Evolutionary conservation across 1,140 invertebrate species (phyloP).

Genomic region (Drosophila funebris): DNA sequence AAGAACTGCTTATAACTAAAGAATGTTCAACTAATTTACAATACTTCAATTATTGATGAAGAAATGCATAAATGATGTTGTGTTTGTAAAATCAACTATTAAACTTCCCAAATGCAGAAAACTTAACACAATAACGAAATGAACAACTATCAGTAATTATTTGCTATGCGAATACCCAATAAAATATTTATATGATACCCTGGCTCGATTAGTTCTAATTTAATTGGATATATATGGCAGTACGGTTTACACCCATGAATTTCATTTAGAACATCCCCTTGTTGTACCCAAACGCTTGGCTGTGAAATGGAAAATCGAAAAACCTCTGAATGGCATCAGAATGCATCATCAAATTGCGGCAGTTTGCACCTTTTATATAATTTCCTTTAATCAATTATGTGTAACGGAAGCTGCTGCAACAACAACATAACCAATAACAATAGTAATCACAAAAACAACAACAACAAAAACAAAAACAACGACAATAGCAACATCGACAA

Average conservation of each 20-base stretch:
- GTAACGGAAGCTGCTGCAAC: conserved; percentile 52
- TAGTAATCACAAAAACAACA: conserved; percentile 29
- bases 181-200: neutral
- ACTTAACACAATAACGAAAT: no score
- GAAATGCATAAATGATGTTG: no score
- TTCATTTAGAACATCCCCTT: neutral
- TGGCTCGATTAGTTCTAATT: conserved; percentile 5
- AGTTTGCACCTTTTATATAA: conserved; percentile 73
- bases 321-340: conserved; percentile 41
- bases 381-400: conserved; percentile 73
- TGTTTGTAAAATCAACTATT: no score
- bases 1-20: no score
- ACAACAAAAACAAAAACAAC: conserved; percentile 4
- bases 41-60: no score
- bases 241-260: neutral
- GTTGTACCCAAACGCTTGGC: conserved; percentile 3
- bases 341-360: conserved; percentile 54
- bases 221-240: conserved; percentile 1
- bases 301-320: conserved; percentile 32
- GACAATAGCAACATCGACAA: conserved; percentile 17
- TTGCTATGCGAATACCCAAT: no score
- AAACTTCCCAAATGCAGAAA: no score
- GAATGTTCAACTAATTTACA: no score
- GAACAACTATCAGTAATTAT: no score
- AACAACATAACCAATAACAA: conserved; percentile 9